phyloP scores from a whole-genome alignment of 2,797 vertebrate species.

The Synaphobranchus kaupii region DNA sequence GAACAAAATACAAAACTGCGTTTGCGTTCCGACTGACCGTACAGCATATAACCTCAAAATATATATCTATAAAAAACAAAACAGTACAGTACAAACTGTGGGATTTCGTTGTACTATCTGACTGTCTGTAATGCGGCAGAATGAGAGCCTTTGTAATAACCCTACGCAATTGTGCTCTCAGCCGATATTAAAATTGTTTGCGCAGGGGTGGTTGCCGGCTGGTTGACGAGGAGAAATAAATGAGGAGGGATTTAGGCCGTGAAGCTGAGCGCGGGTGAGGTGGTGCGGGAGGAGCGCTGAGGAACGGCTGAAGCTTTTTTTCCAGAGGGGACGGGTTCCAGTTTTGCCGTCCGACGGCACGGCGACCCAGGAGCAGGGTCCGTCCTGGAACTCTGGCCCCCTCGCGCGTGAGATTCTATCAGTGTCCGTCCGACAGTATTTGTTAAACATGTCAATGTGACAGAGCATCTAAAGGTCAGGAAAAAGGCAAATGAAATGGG shows the following conservation, averaged over 20 bases:
- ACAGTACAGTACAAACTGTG: background rate
- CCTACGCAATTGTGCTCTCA: background rate
- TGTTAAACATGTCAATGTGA: slow-evolving; percentile 98
- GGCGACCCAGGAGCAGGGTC: slow-evolving; percentile 31
- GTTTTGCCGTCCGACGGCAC: background rate
- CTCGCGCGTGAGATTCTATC: slow-evolving; percentile 75
- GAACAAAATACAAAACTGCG: background rate
- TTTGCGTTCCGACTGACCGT: background rate
- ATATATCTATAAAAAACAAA: background rate
- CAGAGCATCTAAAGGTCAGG: slow-evolving; percentile 84
- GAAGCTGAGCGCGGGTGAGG: background rate
- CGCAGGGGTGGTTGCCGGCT: background rate
- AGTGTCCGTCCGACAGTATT: slow-evolving; percentile 85
- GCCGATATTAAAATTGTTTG: background rate
- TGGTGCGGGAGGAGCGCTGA: background rate
- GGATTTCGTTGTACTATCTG: background rate
- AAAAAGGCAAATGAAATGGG: slow-evolving; percentile 64
- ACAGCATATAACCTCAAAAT: background rate
- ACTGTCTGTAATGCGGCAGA: background rate
- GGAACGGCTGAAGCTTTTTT: background rate
- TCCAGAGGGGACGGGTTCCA: background rate
- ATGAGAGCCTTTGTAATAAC: background rate
- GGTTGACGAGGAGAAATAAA: background rate
- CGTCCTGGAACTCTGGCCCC: slow-evolving; percentile 30
- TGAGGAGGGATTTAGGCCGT: background rate